These are phyloP conservation scores for Coenobita brevimanus DNA, from an alignment of 1,140 invertebrate genomes.

Conservation along the genomic window DNA sequence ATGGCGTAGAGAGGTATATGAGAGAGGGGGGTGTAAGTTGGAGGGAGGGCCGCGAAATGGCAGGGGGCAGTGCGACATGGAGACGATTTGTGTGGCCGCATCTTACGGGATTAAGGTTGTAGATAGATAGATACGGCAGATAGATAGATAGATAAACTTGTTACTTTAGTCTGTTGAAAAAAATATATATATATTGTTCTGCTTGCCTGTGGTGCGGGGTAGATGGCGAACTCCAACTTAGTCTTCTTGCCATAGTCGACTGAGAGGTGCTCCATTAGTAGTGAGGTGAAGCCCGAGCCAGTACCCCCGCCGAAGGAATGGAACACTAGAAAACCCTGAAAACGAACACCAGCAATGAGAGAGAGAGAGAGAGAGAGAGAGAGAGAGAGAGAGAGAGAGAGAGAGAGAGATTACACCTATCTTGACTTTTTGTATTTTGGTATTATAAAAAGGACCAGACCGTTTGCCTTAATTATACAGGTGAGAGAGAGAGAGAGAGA, in stretches of 20 bases:
- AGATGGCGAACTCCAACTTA: conserved; percentile 72
- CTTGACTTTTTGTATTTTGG: neutral
- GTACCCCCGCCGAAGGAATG: conserved; percentile 61
- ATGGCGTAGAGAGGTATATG: too few relatives aligned
- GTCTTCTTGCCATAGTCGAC: conserved; percentile 75
- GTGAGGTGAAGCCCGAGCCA: conserved; percentile 65
- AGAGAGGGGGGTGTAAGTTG: too few relatives aligned
- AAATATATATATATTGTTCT: too few relatives aligned
- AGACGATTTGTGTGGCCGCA: too few relatives aligned
- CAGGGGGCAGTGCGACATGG: too few relatives aligned
- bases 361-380: conserved; percentile 33
- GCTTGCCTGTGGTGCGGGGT: conserved; percentile 51
- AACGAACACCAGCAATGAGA: neutral
- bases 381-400: conserved; percentile 19
- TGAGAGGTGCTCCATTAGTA: conserved; percentile 64
- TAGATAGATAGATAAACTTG: too few relatives aligned
- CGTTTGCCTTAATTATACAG: too few relatives aligned
- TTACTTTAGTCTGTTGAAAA: too few relatives aligned
- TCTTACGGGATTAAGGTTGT: too few relatives aligned
- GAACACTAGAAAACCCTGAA: conserved; percentile 64
- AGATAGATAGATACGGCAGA: too few relatives aligned
- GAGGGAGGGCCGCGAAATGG: too few relatives aligned
- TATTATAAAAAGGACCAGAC: neutral
- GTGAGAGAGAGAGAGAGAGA: too few relatives aligned
- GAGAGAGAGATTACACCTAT: neutral